Evolutionary conservation across 2,797 vertebrate species (phyloP).

Genomic region (Hoplostethus atlanticus): DNA sequence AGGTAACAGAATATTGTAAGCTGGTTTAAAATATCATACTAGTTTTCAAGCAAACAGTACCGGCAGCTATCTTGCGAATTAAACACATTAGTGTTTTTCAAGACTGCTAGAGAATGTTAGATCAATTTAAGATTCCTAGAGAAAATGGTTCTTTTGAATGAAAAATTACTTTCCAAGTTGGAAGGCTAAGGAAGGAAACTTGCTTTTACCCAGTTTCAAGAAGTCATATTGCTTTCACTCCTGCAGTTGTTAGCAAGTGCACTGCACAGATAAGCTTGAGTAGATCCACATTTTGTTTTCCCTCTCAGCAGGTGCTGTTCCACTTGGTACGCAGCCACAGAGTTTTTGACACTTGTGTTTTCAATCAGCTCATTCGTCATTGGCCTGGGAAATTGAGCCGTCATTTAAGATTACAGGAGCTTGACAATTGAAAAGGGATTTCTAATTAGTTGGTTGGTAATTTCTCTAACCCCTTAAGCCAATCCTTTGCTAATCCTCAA

Average conservation of each 20-base stretch:
- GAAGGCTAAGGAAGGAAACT: background rate
- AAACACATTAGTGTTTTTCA: background rate
- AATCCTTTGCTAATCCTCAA: slow-evolving; percentile 76
- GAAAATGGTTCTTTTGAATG: background rate
- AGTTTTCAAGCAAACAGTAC: background rate
- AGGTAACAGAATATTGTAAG: background rate
- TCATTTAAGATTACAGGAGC: slow-evolving; percentile 79
- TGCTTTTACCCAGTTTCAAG: background rate
- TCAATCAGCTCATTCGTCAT: slow-evolving; percentile 69
- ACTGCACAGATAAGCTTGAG: slow-evolving; percentile 33
- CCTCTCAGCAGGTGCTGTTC: slow-evolving; percentile 38
- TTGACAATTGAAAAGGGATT: slow-evolving; percentile 83
- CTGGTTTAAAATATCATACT: background rate
- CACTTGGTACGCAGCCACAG: slow-evolving; percentile 31
- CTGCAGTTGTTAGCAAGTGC: slow-evolving; percentile 22
- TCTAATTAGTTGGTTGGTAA: slow-evolving; percentile 79
- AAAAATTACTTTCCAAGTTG: background rate
- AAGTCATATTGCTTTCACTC: background rate
- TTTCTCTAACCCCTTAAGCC: slow-evolving; percentile 76
- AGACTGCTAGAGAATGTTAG: background rate
- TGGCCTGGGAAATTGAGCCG: slow-evolving; percentile 73
- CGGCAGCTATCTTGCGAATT: background rate
- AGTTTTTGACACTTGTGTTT: slow-evolving; percentile 50
- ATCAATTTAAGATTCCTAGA: background rate
- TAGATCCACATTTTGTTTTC: slow-evolving; percentile 38